Evolutionary conservation across 23 tunicate species (phyloP).

Genomic region (Pegea sp.): DNA sequence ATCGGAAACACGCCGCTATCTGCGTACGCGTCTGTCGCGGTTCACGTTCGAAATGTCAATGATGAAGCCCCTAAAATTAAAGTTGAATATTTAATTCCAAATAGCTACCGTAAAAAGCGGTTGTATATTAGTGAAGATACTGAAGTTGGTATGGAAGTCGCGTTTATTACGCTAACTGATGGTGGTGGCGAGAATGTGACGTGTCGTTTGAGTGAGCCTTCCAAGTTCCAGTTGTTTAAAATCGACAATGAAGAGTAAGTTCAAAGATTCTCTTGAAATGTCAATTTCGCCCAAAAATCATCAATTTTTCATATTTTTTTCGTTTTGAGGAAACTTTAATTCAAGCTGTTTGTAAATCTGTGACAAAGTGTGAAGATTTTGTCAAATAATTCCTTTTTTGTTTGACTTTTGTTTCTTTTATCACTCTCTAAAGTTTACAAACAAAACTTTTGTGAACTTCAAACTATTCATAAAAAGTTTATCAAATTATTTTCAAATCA

Average conservation of each 20-base stretch:
- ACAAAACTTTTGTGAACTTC: no score
- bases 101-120: neutral
- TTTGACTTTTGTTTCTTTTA: no score
- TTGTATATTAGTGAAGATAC: constrained; percentile 37
- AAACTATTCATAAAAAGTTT: no score
- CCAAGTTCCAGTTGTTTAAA: constrained; percentile 9
- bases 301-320: no score
- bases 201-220: constrained; percentile 16
- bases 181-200: constrained; percentile 43
- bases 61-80: constrained; percentile 61
- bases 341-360: no score
- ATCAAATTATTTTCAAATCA: no score
- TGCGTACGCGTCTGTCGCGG: constrained; percentile 59
- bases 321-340: no score
- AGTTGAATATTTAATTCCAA: constrained; percentile 22
- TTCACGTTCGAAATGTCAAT: constrained; percentile 49
- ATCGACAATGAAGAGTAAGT: constrained; percentile 12
- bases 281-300: no score
- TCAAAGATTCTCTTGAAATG: no score
- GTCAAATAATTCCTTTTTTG: no score
- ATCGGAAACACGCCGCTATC: constrained; percentile 48
- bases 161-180: constrained; percentile 77
- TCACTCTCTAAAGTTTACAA: no score
- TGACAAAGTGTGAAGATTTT: no score
- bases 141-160: constrained; percentile 27